phyloP scores from a whole-genome alignment of 1,140 invertebrate genomes.

The Leptinotarsa defecta region DNA sequence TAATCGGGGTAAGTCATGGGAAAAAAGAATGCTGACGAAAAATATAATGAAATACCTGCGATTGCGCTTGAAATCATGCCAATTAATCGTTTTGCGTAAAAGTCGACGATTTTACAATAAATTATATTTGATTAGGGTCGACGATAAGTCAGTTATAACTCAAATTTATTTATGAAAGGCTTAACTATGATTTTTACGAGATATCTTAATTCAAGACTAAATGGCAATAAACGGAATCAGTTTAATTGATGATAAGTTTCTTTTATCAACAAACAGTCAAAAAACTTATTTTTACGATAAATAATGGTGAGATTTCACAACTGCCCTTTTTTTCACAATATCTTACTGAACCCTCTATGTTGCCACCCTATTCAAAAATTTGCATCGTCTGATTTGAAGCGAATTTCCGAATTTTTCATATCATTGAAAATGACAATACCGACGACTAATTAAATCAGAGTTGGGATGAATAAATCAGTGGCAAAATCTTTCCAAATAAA shows the following conservation, averaged over 20 bases:
- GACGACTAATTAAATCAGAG: constrained; percentile 16
- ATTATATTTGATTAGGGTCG: background rate
- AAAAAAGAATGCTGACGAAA: background rate
- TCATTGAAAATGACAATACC: background rate
- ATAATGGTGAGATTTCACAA: too few relatives aligned
- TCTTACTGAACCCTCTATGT: too few relatives aligned
- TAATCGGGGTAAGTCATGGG: background rate
- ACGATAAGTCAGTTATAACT: background rate
- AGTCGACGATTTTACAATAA: background rate
- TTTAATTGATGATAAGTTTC: background rate
- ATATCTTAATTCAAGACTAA: background rate
- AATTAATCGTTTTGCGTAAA: background rate
- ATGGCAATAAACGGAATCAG: constrained; percentile 2
- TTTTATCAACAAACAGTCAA: background rate
- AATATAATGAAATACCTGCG: background rate
- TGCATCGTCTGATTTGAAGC: background rate
- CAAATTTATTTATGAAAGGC: background rate
- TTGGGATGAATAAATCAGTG: constrained; percentile 23
- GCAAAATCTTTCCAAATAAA: constrained; percentile 20
- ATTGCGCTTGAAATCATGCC: background rate
- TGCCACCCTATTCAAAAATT: too few relatives aligned
- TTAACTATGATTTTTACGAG: constrained; percentile 6
- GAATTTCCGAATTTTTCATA: background rate
- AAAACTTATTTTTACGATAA: too few relatives aligned
- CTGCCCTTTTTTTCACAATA: too few relatives aligned